Conservation (phyloP, 2,888 invertebrate genomes). For the Catocala sponsa region DNA sequence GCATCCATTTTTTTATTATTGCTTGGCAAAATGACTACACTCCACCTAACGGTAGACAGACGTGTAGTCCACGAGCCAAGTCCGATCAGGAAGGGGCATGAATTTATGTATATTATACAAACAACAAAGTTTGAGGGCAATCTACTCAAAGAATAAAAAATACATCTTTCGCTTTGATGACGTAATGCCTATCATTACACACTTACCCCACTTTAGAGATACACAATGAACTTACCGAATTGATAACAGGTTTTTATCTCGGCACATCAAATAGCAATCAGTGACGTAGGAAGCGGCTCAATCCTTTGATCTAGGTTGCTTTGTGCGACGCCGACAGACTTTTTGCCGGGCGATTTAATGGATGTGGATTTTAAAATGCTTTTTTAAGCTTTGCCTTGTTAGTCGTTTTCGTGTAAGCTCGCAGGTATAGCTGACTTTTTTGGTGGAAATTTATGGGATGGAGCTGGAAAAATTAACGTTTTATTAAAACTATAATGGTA, state of each 20-base stretch:
- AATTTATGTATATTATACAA: too few relatives aligned
- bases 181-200: too few relatives aligned
- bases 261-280: slow-evolving; percentile 53
- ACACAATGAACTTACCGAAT: slow-evolving; percentile 43
- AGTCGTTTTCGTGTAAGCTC: slow-evolving; percentile 10
- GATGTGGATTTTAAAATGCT: slow-evolving; percentile 34
- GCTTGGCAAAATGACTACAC: too few relatives aligned
- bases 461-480: neutral
- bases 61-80: too few relatives aligned
- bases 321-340: slow-evolving; percentile 43
- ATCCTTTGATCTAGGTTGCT: slow-evolving; percentile 46
- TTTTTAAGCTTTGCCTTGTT: slow-evolving; percentile 19
- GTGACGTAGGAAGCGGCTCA: slow-evolving; percentile 12
- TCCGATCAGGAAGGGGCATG: too few relatives aligned
- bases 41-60: too few relatives aligned
- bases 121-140: too few relatives aligned
- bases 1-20: too few relatives aligned
- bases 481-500: too few relatives aligned
- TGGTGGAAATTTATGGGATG: neutral
- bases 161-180: too few relatives aligned
- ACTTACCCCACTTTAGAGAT: too few relatives aligned
- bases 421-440: slow-evolving; percentile 4
- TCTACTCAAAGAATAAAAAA: too few relatives aligned
- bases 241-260: slow-evolving; percentile 49
- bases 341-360: slow-evolving; percentile 40